Conservation (phyloP, 2,888 invertebrate species). For the Pyrrhosoma nymphula region DNA sequence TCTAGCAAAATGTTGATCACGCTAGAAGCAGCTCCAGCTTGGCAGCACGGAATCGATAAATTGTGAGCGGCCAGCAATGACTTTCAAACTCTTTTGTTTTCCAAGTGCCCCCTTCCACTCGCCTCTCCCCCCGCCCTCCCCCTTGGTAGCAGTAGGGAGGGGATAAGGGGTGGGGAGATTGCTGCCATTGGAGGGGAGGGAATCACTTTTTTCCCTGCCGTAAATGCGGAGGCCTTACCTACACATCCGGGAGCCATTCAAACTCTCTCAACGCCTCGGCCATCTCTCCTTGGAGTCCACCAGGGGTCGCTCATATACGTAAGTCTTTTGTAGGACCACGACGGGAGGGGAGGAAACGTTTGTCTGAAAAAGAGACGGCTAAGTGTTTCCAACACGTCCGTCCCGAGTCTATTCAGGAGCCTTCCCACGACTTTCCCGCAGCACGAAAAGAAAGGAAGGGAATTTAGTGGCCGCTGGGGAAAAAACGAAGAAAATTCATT, state of each 20-base stretch:
- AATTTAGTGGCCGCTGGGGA: too few species aligned
- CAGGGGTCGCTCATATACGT: not conserved
- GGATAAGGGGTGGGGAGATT: not conserved
- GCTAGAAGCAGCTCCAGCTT: not conserved
- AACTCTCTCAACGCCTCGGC: not conserved
- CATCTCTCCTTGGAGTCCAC: not conserved
- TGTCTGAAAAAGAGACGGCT: not conserved
- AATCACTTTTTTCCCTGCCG: not conserved
- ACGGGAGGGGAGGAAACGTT: not conserved
- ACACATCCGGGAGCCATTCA: not conserved
- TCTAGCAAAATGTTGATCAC: not conserved
- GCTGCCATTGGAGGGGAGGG: not conserved
- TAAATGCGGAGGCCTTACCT: not conserved
- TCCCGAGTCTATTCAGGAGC: not conserved
- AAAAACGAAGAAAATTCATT: too few species aligned
- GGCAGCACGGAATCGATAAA: not conserved
- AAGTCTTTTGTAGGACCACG: not conserved
- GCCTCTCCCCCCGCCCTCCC: not conserved
- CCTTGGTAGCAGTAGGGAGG: not conserved
- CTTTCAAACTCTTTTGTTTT: not conserved
- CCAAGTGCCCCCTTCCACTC: not conserved
- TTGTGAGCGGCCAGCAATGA: not conserved
- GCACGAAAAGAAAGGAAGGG: not conserved
- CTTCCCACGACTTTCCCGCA: not conserved
- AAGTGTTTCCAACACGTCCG: not conserved